Conservation (phyloP, 2,888 invertebrate species). For the Lagria hirta region DNA sequence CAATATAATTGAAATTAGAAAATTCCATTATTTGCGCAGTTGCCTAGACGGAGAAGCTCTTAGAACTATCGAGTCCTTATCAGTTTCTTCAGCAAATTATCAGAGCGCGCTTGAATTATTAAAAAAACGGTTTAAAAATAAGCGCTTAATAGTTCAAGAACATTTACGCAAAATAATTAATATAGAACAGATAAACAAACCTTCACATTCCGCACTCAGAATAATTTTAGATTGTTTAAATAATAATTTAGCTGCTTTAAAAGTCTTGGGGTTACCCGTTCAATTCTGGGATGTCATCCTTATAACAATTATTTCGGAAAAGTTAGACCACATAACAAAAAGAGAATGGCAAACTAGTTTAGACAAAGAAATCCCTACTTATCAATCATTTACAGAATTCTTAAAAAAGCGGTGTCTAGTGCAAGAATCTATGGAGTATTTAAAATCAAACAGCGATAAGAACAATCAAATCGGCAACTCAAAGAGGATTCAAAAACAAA, state of each 20-base stretch:
- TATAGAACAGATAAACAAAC: conserved; percentile 14
- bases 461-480: neutral
- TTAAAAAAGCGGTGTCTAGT: conserved; percentile 20
- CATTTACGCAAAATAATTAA: conserved; percentile 26
- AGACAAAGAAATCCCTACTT: conserved; percentile 16
- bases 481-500: conserved; percentile 2
- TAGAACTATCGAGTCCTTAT: conserved; percentile 25
- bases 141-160: conserved; percentile 26
- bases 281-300: conserved; percentile 25
- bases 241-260: conserved; percentile 24
- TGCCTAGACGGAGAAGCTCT: conserved; percentile 27
- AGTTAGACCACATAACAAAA: conserved; percentile 22
- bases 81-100: conserved; percentile 28
- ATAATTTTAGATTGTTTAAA: conserved; percentile 17
- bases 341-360: conserved; percentile 19
- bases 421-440: conserved; percentile 13
- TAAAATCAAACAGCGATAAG: conserved; percentile 4
- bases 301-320: conserved; percentile 22
- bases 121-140: conserved; percentile 27
- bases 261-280: conserved; percentile 19
- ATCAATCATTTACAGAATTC: conserved; percentile 17
- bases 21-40: conserved; percentile 26
- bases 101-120: conserved; percentile 25
- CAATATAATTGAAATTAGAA: conserved; percentile 19
- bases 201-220: conserved; percentile 15